Conservation (phyloP, 2,888 invertebrate species). For the Cynaeus angustus region DNA sequence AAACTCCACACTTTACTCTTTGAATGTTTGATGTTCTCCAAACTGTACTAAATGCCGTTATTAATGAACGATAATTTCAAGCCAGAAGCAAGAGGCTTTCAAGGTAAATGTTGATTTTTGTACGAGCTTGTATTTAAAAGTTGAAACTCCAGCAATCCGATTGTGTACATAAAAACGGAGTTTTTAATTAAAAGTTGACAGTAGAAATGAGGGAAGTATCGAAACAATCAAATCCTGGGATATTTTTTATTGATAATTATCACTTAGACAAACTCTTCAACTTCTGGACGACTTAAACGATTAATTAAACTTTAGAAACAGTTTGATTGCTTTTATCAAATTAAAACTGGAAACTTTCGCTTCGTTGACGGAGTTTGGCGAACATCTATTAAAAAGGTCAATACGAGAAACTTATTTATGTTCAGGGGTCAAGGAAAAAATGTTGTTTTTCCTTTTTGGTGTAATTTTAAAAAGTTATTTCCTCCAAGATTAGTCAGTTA, state of each 20-base stretch:
- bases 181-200: conserved; percentile 26
- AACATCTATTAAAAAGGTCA: conserved; percentile 39
- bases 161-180: conserved; percentile 24
- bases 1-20: conserved; percentile 16
- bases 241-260: conserved; percentile 43
- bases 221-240: conserved; percentile 25
- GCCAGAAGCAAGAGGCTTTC: neutral
- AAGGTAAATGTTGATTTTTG: conserved; percentile 35
- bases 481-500: conserved; percentile 33
- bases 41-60: conserved; percentile 27
- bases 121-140: conserved; percentile 12
- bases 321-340: conserved; percentile 47
- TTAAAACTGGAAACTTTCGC: conserved; percentile 36
- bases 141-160: conserved; percentile 10
- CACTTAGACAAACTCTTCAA: conserved; percentile 31
- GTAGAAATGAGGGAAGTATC: conserved; percentile 6
- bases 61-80: conserved; percentile 31
- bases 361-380: conserved; percentile 24
- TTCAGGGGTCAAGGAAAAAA: conserved; percentile 20
- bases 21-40: conserved; percentile 31
- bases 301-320: conserved; percentile 46
- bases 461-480: conserved; percentile 12
- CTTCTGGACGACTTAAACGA: conserved; percentile 42
- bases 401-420: conserved; percentile 25
- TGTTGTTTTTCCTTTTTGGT: conserved; percentile 6